phyloP scores from a whole-genome alignment of 2,888 invertebrate species.

The Hemaris fuciformis region DNA sequence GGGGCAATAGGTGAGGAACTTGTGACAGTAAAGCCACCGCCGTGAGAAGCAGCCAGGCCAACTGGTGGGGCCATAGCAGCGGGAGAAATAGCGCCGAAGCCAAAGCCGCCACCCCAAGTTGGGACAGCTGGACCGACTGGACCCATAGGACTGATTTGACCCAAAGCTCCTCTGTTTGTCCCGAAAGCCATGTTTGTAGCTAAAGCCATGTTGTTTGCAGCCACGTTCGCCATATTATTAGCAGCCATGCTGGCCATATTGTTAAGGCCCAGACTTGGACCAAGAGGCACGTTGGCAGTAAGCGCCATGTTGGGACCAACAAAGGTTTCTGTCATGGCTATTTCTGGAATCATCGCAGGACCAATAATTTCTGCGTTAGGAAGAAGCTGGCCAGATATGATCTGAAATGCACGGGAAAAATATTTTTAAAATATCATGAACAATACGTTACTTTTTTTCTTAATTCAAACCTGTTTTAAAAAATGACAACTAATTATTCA shows the following conservation, averaged over 20 bases:
- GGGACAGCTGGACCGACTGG: background rate
- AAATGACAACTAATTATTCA: too few species aligned
- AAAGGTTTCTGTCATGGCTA: background rate
- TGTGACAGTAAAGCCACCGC: slow-evolving; percentile 13
- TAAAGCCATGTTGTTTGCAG: background rate
- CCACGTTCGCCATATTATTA: background rate
- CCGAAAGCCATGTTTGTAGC: slow-evolving; percentile 4
- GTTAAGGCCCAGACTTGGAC: background rate
- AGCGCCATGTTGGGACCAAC: background rate
- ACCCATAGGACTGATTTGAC: background rate
- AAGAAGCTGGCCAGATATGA: slow-evolving; percentile 3
- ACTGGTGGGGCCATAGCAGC: slow-evolving; percentile 10
- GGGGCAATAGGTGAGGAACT: slow-evolving; percentile 15
- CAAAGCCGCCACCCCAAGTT: background rate
- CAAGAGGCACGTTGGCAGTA: slow-evolving; percentile 5
- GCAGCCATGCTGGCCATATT: background rate
- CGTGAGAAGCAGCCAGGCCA: slow-evolving; percentile 13
- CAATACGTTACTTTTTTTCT: too few species aligned
- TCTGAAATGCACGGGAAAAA: background rate
- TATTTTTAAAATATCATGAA: too few species aligned
- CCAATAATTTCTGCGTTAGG: background rate
- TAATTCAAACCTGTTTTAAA: too few species aligned
- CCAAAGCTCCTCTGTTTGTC: background rate
- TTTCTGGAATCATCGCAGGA: background rate
- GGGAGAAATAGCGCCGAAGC: background rate